A percentile compares a stretch with the other conserved stretches of the same genome.
phyloP scores from a whole-genome alignment of 2,797 vertebrate genomes.

The Limosa lapponica region DNA sequence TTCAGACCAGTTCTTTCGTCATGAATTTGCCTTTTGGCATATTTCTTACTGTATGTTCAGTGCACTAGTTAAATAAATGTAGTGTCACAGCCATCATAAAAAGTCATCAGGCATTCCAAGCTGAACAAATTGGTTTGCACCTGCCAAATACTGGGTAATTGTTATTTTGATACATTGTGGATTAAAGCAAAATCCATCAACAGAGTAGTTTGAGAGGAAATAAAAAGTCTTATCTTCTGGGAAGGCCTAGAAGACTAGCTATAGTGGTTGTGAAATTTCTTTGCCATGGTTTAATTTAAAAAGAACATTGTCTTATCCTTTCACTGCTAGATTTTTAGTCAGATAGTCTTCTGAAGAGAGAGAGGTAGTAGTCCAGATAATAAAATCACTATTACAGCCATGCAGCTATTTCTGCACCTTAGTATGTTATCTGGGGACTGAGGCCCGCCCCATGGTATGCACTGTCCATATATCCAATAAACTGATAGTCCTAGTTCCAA shows the following conservation, averaged over 20 bases:
- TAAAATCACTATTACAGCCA: neutral
- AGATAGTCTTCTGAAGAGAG: neutral
- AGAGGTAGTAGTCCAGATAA: neutral
- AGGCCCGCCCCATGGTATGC: neutral
- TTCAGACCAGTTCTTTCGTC: neutral
- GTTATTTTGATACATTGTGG: neutral
- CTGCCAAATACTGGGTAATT: neutral
- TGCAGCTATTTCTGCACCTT: neutral
- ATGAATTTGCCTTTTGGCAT: neutral
- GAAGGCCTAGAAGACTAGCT: neutral
- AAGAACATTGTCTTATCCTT: neutral
- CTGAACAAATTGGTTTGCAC: constrained; percentile 23
- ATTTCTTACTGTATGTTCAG: constrained; percentile 10
- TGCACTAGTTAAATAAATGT: constrained; percentile 25
- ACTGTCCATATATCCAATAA: neutral
- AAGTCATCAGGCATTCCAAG: neutral
- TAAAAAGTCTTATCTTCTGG: neutral
- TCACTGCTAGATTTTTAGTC: neutral
- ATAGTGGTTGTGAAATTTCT: neutral
- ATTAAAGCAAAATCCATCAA: constrained; percentile 20
- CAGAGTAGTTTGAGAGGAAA: neutral
- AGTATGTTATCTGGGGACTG: neutral
- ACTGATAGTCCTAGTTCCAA: neutral
- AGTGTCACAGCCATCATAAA: neutral
- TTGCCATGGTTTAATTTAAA: neutral